phyloP scores from a whole-genome alignment of 1,140 invertebrate genomes.

The Cotesia glomerata region DNA sequence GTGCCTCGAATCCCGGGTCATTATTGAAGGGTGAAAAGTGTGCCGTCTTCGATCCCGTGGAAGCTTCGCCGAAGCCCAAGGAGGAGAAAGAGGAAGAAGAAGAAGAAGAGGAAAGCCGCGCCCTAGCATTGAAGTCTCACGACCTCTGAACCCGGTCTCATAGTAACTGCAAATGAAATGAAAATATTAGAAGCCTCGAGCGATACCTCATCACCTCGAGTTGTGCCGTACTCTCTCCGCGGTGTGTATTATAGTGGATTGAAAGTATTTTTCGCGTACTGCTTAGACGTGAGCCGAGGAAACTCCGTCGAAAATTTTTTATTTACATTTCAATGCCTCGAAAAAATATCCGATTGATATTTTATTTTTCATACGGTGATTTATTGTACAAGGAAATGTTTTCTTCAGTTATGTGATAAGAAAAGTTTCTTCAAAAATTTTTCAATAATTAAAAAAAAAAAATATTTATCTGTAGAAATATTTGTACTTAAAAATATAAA shows the following conservation, averaged over 20 bases:
- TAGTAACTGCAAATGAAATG: constrained; percentile 63
- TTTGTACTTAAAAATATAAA: too few relatives aligned
- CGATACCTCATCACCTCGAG: constrained; percentile 23
- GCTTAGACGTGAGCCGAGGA: too few relatives aligned
- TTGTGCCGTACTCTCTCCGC: background rate
- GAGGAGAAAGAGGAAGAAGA: background rate
- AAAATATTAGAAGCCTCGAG: constrained; percentile 39
- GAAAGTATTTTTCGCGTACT: constrained; percentile 10
- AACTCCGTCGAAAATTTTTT: too few relatives aligned
- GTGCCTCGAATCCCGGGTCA: constrained; percentile 31
- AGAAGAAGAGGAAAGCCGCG: constrained; percentile 25
- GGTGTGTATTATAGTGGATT: constrained; percentile 10
- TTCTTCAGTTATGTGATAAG: too few relatives aligned
- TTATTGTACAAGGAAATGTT: too few relatives aligned
- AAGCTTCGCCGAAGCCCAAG: background rate
- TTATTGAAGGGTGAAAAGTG: constrained; percentile 33
- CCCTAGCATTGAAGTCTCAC: constrained; percentile 46
- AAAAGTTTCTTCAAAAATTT: too few relatives aligned
- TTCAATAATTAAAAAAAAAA: too few relatives aligned
- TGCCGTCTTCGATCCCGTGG: constrained; percentile 23
- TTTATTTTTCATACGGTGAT: too few relatives aligned
- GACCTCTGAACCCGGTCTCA: constrained; percentile 60
- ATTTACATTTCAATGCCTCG: too few relatives aligned
- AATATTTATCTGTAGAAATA: too few relatives aligned
- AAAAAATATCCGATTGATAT: too few relatives aligned